Base-by-base conservation (phyloP, 2,888 invertebrate species). In the Sphaeridia pumilis region DNA sequence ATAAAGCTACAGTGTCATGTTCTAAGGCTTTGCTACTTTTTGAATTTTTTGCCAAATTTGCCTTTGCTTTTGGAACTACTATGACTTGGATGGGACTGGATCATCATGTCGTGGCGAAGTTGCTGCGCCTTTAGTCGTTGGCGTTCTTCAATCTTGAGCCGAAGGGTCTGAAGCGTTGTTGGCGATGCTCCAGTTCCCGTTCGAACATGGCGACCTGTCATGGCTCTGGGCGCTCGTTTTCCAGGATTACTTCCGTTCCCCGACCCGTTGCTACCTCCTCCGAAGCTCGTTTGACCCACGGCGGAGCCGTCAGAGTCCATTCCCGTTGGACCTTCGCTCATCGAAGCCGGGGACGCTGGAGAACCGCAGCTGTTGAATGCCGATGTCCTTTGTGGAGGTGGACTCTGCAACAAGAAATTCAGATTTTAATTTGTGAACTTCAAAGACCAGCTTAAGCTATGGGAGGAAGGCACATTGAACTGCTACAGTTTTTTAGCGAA, bases 181-280 rank as follows among this genome's bases (percentile, higher is more conserved):
- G 71, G 69, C 22, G 70, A 70, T 38, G 72, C 72, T 36, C 72
- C 72, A 3, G 71, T 72, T 17, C 72, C 72, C 21, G 70, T 69
- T 21, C 70, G 65, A 17, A 72, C 72, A 60, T 72, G 71, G 54
- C 70, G 68, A 1, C 71, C 71, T 3, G 71, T 72, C 56, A 72
- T 66, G n/a, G 71, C 71, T 31, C 72, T 58, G n/a, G 69, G 68
- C n/a, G 70, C 68, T 28, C 70, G 66, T 55, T 69, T 68, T 43
- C 68, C 65, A 54, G 59, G 61, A 36, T 60, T 60, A 54, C 59
- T 61, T 27, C 57, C 64, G 26, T 57, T 52, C 1, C 41, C 47
- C 2, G 21, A 21, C 20, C 46, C 46, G n/a, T 46, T 46, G 38
- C 38, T 38, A 22, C 45, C 36, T 17, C 38, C 38, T 17, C 38